Percentiles rank a stretch among this genome's conserved stretches.
Evolutionary conservation across 1,140 invertebrate genomes (phyloP).

Genomic region (Ridgeia piscesae): DNA sequence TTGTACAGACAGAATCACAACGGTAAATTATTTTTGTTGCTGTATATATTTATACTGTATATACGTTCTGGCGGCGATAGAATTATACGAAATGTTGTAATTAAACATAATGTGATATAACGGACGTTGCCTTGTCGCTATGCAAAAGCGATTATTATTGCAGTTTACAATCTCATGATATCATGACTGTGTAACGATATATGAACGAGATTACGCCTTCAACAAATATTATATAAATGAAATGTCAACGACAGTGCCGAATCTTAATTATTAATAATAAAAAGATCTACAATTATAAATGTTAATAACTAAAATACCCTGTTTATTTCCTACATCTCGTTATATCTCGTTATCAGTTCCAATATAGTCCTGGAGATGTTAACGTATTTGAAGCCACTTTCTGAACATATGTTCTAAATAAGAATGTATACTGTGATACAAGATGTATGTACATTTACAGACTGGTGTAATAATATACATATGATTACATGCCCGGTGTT

Average conservation of each 20-base stretch:
- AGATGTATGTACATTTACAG: background rate
- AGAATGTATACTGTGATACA: background rate
- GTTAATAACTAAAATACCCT: background rate
- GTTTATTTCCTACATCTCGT: background rate
- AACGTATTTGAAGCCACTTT: background rate
- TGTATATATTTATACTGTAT: background rate
- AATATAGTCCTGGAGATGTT: background rate
- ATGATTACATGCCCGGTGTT: background rate
- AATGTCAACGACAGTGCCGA: background rate
- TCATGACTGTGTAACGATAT: background rate
- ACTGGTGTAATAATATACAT: background rate
- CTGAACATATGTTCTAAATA: background rate
- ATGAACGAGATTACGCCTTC: background rate
- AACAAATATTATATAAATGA: background rate
- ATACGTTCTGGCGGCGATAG: background rate
- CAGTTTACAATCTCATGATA: background rate
- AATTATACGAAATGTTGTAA: background rate
- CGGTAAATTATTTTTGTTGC: constrained; percentile 6
- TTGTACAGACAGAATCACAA: background rate
- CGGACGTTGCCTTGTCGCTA: background rate
- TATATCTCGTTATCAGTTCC: background rate
- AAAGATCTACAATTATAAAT: background rate
- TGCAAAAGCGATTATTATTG: background rate
- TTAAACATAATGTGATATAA: background rate
- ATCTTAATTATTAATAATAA: background rate